Conservation (phyloP, 2,888 invertebrate genomes). For the Liposcelis brunnea region DNA sequence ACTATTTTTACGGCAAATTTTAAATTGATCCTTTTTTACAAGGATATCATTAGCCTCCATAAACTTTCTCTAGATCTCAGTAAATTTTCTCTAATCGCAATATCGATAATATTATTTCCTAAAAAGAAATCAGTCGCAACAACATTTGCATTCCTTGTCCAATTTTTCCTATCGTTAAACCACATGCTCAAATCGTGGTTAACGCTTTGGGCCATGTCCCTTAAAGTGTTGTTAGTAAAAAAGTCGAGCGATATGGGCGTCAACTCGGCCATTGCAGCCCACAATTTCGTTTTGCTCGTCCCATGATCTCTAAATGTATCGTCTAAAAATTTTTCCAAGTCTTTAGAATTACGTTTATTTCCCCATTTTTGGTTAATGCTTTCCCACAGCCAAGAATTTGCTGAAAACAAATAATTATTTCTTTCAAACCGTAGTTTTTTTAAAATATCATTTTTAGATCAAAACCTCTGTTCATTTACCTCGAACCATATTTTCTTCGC, state of each 20-base stretch:
- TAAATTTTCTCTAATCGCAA: slow-evolving; percentile 28
- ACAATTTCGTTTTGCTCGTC: slow-evolving; percentile 15
- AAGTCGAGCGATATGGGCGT: slow-evolving; percentile 30
- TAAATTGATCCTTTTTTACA: no score
- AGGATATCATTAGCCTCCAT: no score
- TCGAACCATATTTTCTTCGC: slow-evolving; percentile 31
- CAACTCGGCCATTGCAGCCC: slow-evolving; percentile 34
- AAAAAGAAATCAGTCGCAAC: slow-evolving; percentile 33
- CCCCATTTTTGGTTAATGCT: slow-evolving; percentile 46
- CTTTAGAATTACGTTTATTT: slow-evolving; percentile 26
- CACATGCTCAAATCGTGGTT: slow-evolving; percentile 28
- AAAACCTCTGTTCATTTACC: no score
- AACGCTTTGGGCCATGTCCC: slow-evolving; percentile 16
- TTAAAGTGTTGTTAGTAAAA: slow-evolving; percentile 16
- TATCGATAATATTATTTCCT: slow-evolving; percentile 31
- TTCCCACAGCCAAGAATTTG: slow-evolving; percentile 43
- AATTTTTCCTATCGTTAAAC: slow-evolving; percentile 23
- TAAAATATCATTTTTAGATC: not conserved
- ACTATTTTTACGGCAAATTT: no score
- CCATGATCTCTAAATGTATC: slow-evolving; percentile 15
- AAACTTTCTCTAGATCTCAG: no score
- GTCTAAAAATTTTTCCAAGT: slow-evolving; percentile 22
- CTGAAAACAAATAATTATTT: slow-evolving; percentile 23
- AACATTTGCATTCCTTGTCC: slow-evolving; percentile 29
- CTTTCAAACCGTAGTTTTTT: not conserved